A percentile compares a stretch with the other conserved stretches of the same genome.
phyloP scores from a whole-genome alignment of 2,113 vertebrate species.

The Sarotherodon lohbergeri region DNA sequence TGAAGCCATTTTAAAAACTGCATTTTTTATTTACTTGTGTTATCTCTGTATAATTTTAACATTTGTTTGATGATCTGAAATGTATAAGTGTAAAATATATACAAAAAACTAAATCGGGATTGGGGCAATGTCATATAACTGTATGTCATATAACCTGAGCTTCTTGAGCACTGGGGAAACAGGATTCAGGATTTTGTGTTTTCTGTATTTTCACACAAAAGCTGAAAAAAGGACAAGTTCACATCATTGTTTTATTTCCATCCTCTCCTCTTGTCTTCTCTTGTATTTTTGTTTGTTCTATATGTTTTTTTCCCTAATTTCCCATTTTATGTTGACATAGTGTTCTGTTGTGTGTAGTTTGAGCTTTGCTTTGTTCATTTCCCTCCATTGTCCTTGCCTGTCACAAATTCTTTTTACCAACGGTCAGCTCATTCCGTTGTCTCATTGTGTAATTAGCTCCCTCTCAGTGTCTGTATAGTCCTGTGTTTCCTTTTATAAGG shows the following conservation, averaged over 20 bases:
- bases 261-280: background rate
- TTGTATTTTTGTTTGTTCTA: background rate
- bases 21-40: background rate
- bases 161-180: background rate
- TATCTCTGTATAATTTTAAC: background rate
- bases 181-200: background rate
- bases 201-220: background rate
- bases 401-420: background rate
- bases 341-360: background rate
- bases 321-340: background rate
- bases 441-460: background rate
- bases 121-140: background rate
- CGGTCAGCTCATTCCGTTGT: background rate
- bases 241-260: background rate
- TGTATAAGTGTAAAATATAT: background rate
- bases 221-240: background rate
- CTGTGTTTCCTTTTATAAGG: background rate
- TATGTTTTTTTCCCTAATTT: background rate
- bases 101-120: background rate
- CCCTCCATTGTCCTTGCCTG: background rate
- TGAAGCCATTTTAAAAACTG: background rate
- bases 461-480: background rate
- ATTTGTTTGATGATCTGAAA: background rate
- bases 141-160: background rate
- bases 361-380: background rate